Evolutionary conservation across 2,888 invertebrate genomes (phyloP).

Genomic region (Dryobotodes eremita): DNA sequence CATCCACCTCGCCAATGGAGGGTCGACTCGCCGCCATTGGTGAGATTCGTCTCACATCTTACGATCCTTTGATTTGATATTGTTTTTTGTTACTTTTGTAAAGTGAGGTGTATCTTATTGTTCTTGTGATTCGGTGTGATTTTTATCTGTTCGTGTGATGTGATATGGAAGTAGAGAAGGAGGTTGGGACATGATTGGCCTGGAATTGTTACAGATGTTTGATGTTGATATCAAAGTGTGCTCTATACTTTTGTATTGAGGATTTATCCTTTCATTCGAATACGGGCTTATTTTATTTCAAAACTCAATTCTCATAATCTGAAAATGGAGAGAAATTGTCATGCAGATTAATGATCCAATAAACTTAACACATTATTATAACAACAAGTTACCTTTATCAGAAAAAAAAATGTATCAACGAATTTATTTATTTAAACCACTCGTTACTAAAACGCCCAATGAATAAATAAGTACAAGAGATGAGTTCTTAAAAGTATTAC

Average conservation of each 20-base stretch:
- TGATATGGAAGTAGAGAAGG: slow-evolving; percentile 1
- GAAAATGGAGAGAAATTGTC: background rate
- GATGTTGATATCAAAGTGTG: background rate
- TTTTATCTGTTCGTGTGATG: slow-evolving; percentile 17
- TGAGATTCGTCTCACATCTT: slow-evolving; percentile 70
- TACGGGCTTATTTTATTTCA: background rate
- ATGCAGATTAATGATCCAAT: background rate
- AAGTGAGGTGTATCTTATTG: slow-evolving; percentile 47
- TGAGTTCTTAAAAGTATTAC: slow-evolving; percentile 54
- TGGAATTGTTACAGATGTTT: background rate
- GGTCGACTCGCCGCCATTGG: slow-evolving; percentile 72
- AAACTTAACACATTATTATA: background rate
- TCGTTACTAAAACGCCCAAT: slow-evolving; percentile 39
- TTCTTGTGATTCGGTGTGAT: slow-evolving; percentile 27
- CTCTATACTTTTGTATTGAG: background rate
- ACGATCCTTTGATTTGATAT: slow-evolving; percentile 64
- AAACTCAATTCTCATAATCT: background rate
- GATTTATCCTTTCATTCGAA: background rate
- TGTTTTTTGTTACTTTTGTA: slow-evolving; percentile 61
- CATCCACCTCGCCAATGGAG: slow-evolving; percentile 76
- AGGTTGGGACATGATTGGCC: background rate
- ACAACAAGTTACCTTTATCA: slow-evolving; percentile 22
- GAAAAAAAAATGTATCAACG: slow-evolving; percentile 25
- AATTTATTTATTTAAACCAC: slow-evolving; percentile 41
- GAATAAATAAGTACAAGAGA: slow-evolving; percentile 53